A percentile compares a stretch with the other conserved stretches of the same genome.
Evolutionary conservation across 1,140 invertebrate genomes (phyloP).

Genomic region (Drosophila mayri): DNA sequence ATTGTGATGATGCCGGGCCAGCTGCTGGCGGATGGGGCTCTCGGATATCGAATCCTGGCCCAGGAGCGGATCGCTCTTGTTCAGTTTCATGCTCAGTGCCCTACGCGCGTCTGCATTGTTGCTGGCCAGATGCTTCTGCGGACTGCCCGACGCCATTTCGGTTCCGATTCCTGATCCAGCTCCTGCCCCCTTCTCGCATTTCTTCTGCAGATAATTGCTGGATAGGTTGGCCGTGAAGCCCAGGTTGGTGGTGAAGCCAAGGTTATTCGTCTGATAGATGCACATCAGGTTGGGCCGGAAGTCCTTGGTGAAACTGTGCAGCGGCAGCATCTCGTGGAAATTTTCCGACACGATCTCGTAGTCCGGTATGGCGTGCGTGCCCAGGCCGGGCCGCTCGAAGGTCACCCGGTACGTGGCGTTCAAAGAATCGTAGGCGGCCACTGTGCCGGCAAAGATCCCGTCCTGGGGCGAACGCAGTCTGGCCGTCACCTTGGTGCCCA

Average conservation of each 20-base stretch:
- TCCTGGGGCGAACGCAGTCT: slow-evolving; percentile 96
- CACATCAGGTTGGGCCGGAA: slow-evolving; percentile 90
- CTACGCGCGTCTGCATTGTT: slow-evolving; percentile 67
- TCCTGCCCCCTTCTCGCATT: slow-evolving; percentile 75
- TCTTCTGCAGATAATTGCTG: slow-evolving; percentile 51
- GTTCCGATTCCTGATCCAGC: slow-evolving; percentile 1
- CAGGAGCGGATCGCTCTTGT: slow-evolving; percentile 86
- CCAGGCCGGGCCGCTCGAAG: slow-evolving; percentile 96
- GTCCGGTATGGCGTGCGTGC: slow-evolving; percentile 98
- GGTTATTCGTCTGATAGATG: slow-evolving; percentile 75
- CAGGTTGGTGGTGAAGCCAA: slow-evolving; percentile 67
- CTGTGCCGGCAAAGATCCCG: slow-evolving; percentile 97
- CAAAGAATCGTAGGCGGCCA: slow-evolving; percentile 98
- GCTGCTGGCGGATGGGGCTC: slow-evolving; percentile 64
- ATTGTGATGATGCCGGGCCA: slow-evolving; percentile 44
- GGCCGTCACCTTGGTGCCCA: slow-evolving; percentile 98
- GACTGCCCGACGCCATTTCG: not conserved
- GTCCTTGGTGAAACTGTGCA: slow-evolving; percentile 93
- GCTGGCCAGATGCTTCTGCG: slow-evolving; percentile 59
- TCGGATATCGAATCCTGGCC: slow-evolving; percentile 84
- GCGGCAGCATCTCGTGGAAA: slow-evolving; percentile 94
- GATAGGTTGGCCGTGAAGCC: slow-evolving; percentile 64
- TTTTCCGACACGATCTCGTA: slow-evolving; percentile 98
- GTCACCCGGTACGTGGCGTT: slow-evolving; percentile 99
- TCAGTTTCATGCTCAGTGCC: slow-evolving; percentile 75